A percentile compares a stretch with the other conserved stretches of the same genome.
phyloP scores from a whole-genome alignment of 1,140 invertebrate species.

The Drosophila orosa region DNA sequence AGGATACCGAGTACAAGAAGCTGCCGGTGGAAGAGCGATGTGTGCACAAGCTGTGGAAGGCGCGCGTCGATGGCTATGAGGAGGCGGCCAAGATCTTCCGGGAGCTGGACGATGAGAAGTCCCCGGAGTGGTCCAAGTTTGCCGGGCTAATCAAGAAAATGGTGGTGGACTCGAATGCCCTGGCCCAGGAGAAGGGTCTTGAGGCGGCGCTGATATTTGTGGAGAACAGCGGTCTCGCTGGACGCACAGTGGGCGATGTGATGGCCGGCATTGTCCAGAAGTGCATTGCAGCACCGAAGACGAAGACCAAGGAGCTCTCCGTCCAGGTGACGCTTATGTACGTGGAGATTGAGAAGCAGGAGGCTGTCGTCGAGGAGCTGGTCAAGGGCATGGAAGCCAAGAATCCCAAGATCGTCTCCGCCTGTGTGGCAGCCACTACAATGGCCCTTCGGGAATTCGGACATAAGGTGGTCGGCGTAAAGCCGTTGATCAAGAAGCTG shows the following conservation, averaged over 20 bases:
- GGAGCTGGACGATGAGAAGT: conserved; percentile 95
- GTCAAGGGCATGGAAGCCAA: conserved; percentile 97
- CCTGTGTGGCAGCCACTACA: conserved; percentile 91
- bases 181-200: conserved; percentile 97
- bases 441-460: conserved; percentile 95
- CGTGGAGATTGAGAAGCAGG: conserved; percentile 98
- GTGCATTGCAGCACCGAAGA: conserved; percentile 95
- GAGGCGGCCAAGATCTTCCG: conserved; percentile 95
- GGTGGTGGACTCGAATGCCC: conserved; percentile 96
- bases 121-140: conserved; percentile 96
- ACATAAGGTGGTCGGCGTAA: conserved; percentile 94
- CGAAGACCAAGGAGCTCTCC: conserved; percentile 96
- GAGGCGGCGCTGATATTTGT: conserved; percentile 95
- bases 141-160: conserved; percentile 97
- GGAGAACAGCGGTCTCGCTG: conserved; percentile 93
- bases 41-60: conserved; percentile 98
- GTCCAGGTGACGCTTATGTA: conserved; percentile 96
- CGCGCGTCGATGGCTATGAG: conserved; percentile 96
- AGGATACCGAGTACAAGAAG: conserved; percentile 96
- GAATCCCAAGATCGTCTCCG: conserved; percentile 97
- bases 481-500: conserved; percentile 95
- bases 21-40: conserved; percentile 95
- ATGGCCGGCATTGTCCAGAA: conserved; percentile 95
- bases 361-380: conserved; percentile 95
- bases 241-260: conserved; percentile 95